Base-by-base conservation (phyloP, 2,888 invertebrate species). In the Leptothorax acervorum region DNA sequence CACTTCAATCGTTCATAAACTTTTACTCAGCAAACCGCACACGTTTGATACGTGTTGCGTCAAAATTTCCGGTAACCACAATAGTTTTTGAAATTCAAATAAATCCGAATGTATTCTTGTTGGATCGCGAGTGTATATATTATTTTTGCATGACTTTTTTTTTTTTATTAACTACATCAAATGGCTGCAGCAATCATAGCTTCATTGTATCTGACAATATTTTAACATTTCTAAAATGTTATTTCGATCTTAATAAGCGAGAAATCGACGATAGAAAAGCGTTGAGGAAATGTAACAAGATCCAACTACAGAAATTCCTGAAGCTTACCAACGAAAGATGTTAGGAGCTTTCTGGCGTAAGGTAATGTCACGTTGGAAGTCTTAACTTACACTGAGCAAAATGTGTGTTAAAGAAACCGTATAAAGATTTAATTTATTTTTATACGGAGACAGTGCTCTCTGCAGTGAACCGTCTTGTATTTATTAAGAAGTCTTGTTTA, bases 281-380 rank as follows among this genome's bases (percentile, higher is more conserved):
- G 39, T 53, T 51, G 48, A 15, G 18, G n/a, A 55, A 31, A 55
- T n/a, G 39, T 71, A 82, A 73, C 53, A 35, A 66, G 65, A 68
- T 82, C 15, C 18, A 70, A 31, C 28, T 45, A 57, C 23, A 23
- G 42, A 5, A 71, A 60, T 12, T 57, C 15, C 39, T 18, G 28
- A 60, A 70, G 45, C 35, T 68, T 60, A 23, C 4, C 23, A 79
- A 23, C 3, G 28, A 79, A 60, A 88, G 68, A 89, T 88, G 90
- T 78, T 86, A 65, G 60, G 57, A 45, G 39, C 78, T 74, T 23
- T 88, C 39, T 78, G 88, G 15, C 84, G 82, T 31, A 86, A 88
- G 90, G 88, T 89, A 89, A 86, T 84, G 55, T 60, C 48, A 35
- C 15, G n/a, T 45, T 42, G 68, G 0, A 48, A n/a, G 31, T 42